Conservation (phyloP, 2,797 vertebrate species). For the Pelodytes ibericus region DNA sequence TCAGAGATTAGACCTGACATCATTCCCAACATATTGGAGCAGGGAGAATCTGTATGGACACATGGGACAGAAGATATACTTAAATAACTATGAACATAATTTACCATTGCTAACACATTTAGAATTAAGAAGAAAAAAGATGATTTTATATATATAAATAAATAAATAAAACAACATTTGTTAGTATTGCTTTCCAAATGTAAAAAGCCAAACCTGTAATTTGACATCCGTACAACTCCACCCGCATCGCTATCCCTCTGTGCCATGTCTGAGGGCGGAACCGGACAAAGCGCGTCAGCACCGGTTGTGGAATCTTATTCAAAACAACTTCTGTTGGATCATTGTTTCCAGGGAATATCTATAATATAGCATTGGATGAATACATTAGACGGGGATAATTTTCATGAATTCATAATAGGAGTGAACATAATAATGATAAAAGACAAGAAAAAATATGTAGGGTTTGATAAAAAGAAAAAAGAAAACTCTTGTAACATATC, state of each 20-base stretch:
- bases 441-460: no score
- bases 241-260: conserved; percentile 88
- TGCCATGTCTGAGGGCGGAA: conserved; percentile 93
- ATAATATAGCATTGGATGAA: no score
- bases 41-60: conserved; percentile 82
- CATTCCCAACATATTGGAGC: conserved; percentile 95
- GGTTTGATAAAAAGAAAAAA: background rate
- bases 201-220: conserved; percentile 81
- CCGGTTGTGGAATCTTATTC: conserved; percentile 89
- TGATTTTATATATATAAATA: no score
- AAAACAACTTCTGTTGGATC: conserved; percentile 92
- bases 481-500: background rate
- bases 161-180: no score
- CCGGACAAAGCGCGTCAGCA: conserved; percentile 90
- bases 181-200: background rate
- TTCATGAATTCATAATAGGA: no score
- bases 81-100: no score
- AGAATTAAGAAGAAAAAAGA: no score
- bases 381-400: no score
- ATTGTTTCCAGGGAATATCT: conserved; percentile 91
- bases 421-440: no score
- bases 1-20: conserved; percentile 91
- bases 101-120: no score
- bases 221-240: conserved; percentile 95
- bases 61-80: background rate